Conservation (phyloP, 2,113 vertebrate species). For the Protomyctophum bolini region DNA sequence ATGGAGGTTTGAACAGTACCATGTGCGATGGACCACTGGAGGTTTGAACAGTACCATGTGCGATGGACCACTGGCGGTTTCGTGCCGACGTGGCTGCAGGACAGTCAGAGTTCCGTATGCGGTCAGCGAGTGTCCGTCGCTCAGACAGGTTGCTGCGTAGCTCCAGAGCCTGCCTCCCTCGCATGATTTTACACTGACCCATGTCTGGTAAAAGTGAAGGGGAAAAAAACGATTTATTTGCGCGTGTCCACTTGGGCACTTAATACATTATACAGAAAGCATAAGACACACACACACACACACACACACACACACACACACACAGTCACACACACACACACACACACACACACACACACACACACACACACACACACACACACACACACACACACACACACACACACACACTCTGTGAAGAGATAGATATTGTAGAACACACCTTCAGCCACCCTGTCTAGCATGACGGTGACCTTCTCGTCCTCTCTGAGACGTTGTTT, state of each 20-base stretch:
- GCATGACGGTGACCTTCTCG: conserved; percentile 87
- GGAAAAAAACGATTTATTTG: background rate
- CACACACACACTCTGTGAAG: no score
- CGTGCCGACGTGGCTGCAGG: conserved; percentile 76
- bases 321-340: no score
- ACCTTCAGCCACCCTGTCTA: conserved; percentile 89
- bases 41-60: no score
- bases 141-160: conserved; percentile 88
- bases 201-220: conserved; percentile 76
- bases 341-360: no score
- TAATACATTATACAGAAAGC: background rate
- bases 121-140: conserved; percentile 83
- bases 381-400: no score
- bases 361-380: no score
- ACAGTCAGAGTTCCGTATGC: conserved; percentile 58
- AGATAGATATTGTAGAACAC: background rate
- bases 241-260: background rate
- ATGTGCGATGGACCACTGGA: no score
- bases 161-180: conserved; percentile 86
- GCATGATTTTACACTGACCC: conserved; percentile 83
- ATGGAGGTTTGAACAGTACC: no score
- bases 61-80: conserved; percentile 87
- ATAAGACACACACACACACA: background rate
- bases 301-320: no score
- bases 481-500: conserved; percentile 83